phyloP scores from a whole-genome alignment of 2,797 vertebrate species.

The Thunnus albacares region DNA sequence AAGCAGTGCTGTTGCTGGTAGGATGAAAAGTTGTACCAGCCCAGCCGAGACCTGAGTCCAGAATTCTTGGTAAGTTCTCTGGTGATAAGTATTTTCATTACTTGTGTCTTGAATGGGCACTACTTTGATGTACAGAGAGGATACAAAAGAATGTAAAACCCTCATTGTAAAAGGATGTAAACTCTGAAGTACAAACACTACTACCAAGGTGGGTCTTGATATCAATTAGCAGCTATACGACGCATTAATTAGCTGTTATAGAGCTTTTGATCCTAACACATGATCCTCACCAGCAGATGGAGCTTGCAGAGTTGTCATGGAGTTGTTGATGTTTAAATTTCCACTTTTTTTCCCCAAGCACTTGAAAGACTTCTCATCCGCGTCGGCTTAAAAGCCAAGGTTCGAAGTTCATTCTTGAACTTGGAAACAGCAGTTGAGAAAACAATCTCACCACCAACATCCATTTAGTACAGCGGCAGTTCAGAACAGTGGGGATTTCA shows the following conservation, averaged over 20 bases:
- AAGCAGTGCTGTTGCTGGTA: background rate
- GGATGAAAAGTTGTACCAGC: slow-evolving; percentile 9
- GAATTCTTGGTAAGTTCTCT: background rate
- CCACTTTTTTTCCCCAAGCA: background rate
- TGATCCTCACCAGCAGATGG: background rate
- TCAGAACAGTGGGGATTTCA: background rate
- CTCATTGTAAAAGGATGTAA: background rate
- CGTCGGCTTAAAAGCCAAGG: too few species aligned
- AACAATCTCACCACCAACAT: background rate
- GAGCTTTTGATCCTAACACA: background rate
- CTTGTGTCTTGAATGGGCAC: background rate
- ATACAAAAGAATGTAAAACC: background rate
- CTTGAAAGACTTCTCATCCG: background rate
- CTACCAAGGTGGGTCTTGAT: background rate
- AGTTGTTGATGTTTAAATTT: background rate
- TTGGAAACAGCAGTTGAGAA: slow-evolving; percentile 9
- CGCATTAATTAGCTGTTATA: background rate
- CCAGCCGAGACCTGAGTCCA: slow-evolving; percentile 12
- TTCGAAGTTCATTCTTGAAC: background rate
- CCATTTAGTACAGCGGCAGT: background rate
- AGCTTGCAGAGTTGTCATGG: too few species aligned
- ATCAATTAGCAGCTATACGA: background rate
- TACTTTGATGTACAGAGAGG: background rate
- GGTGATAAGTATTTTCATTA: slow-evolving; percentile 5
- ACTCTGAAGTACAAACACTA: background rate